Evolutionary conservation across 2,888 invertebrate genomes (phyloP).

Genomic region (Ellobium chinense): DNA sequence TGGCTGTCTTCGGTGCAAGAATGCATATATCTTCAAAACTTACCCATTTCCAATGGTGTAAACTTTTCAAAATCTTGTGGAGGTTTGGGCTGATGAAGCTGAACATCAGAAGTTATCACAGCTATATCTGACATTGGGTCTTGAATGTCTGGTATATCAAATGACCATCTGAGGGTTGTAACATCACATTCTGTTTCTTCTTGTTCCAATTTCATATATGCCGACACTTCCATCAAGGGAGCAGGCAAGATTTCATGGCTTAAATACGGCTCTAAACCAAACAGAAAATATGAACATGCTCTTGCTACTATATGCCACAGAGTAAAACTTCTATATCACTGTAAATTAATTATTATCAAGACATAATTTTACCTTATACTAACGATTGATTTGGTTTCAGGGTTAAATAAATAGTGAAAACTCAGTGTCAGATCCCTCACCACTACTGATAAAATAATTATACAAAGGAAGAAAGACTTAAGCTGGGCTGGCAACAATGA

Average conservation of each 20-base stretch:
- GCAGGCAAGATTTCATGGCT: background rate
- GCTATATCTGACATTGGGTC: background rate
- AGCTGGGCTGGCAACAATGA: too few relatives aligned
- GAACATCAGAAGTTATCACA: background rate
- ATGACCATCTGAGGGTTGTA: background rate
- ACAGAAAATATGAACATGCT: too few relatives aligned
- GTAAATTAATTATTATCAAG: too few relatives aligned
- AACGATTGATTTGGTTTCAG: too few relatives aligned
- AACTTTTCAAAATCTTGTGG: conserved; percentile 12
- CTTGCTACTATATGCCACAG: too few relatives aligned
- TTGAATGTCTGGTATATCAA: background rate
- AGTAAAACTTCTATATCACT: too few relatives aligned
- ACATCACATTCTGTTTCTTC: background rate
- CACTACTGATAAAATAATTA: too few relatives aligned
- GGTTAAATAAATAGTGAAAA: too few relatives aligned
- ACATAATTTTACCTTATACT: too few relatives aligned
- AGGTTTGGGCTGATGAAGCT: background rate
- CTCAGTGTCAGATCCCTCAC: too few relatives aligned
- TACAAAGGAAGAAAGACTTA: too few relatives aligned
- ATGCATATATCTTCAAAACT: background rate
- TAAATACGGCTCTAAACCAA: conserved; percentile 11
- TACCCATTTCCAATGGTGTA: background rate
- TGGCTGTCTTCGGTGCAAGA: too few relatives aligned
- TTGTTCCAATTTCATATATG: background rate
- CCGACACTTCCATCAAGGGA: background rate